Conservation (phyloP, 2,888 invertebrate species). For the Ectemnius cavifrons region DNA sequence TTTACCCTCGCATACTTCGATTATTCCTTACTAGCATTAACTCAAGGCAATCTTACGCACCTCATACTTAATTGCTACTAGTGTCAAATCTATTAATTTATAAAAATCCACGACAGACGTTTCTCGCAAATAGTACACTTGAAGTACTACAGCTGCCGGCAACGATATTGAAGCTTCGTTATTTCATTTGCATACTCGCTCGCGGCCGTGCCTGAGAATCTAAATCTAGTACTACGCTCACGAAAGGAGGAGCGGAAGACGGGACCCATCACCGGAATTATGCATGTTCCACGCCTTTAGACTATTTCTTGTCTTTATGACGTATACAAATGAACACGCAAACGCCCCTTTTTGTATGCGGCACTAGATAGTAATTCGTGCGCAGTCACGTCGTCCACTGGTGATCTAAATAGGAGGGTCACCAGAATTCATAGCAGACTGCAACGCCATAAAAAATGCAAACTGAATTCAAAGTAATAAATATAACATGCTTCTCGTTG, state of each 20-base stretch:
- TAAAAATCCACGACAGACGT: too few relatives aligned
- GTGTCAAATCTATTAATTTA: too few relatives aligned
- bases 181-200: conserved; percentile 70
- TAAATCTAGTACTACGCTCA: conserved; percentile 48
- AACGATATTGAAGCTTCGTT: conserved; percentile 17
- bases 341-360: conserved; percentile 61
- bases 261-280: conserved; percentile 56
- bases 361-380: conserved; percentile 68
- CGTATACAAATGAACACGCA: conserved; percentile 41
- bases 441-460: conserved; percentile 35
- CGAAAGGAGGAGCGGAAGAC: conserved; percentile 59
- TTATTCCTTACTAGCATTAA: background rate
- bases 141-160: too few relatives aligned
- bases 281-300: conserved; percentile 33
- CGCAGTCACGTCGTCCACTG: conserved; percentile 67
- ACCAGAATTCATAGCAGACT: conserved; percentile 43
- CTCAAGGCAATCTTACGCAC: too few relatives aligned
- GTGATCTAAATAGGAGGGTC: conserved; percentile 50
- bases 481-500: background rate
- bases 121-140: too few relatives aligned
- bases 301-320: conserved; percentile 44
- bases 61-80: too few relatives aligned
- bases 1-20: conserved; percentile 3
- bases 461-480: conserved; percentile 24
- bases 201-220: conserved; percentile 59